Percentiles rank a stretch among this genome's conserved stretches.
Evolutionary conservation across 2,797 vertebrate species (phyloP).

Genomic region (Sebastes steindachneri): DNA sequence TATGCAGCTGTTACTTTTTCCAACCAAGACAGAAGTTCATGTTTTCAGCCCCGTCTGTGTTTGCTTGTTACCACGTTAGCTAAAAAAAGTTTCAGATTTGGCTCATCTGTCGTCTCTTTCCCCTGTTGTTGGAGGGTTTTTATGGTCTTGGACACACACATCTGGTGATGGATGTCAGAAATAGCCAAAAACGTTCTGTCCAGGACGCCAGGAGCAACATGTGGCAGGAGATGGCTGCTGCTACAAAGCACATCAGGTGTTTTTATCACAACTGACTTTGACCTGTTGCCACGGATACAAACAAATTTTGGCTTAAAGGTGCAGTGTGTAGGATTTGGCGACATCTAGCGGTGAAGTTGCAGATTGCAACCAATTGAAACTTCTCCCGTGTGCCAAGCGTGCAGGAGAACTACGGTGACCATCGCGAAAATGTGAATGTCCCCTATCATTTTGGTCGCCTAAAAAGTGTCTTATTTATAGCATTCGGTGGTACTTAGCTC

Average conservation of each 20-base stretch:
- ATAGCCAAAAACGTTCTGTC: not conserved
- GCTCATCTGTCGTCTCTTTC: not conserved
- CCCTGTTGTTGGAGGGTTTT: not conserved
- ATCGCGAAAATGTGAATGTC: too few relatives aligned
- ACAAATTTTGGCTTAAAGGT: not conserved
- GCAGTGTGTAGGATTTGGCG: not conserved
- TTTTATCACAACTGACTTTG: not conserved
- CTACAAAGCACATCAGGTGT: not conserved
- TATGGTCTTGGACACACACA: not conserved
- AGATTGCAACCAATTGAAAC: too few relatives aligned
- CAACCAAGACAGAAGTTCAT: not conserved
- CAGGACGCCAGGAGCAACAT: not conserved
- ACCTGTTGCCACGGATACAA: not conserved
- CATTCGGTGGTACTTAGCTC: too few relatives aligned
- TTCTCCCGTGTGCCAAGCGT: too few relatives aligned
- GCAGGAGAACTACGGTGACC: too few relatives aligned
- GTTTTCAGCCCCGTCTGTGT: not conserved
- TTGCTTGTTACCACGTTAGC: not conserved
- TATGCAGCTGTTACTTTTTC: constrained; percentile 1
- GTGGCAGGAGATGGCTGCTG: not conserved
- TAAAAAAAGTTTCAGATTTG: not conserved
- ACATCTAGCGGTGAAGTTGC: too few relatives aligned
- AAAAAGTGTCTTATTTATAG: too few relatives aligned
- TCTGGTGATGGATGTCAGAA: not conserved
- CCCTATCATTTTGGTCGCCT: too few relatives aligned